phyloP scores from a whole-genome alignment of 2,113 vertebrate genomes.

The Nerophis ophidion region DNA sequence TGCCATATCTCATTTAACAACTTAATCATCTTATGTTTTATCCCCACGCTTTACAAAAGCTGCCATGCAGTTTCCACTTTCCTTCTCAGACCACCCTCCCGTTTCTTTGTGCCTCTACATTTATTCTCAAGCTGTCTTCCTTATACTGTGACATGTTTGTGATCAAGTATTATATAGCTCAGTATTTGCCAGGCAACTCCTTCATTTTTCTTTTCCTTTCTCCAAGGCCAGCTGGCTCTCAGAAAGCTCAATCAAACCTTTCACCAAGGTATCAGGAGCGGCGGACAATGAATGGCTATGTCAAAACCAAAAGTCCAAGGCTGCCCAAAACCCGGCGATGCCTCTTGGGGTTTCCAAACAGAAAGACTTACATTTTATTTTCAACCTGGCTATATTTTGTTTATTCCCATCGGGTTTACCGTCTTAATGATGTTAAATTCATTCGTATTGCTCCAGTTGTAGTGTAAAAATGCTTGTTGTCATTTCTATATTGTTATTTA shows the following conservation, averaged over 20 bases:
- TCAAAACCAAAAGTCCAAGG: conserved; percentile 43
- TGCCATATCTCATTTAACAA: conserved; percentile 72
- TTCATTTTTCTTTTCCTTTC: conserved; percentile 1
- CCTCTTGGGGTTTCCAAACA: conserved; percentile 8
- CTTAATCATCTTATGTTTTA: conserved; percentile 70
- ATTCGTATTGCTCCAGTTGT: too few species aligned
- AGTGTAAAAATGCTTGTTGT: too few species aligned
- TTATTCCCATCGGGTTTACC: neutral
- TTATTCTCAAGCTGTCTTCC: conserved; percentile 17
- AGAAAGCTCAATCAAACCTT: conserved; percentile 52
- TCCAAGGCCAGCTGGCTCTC: conserved; percentile 34
- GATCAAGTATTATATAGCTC: conserved; percentile 14
- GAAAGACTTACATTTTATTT: neutral
- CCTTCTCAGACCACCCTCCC: conserved; percentile 1
- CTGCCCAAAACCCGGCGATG: conserved; percentile 7
- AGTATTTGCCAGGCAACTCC: conserved; percentile 29
- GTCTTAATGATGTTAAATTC: too few species aligned
- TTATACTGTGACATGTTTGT: conserved; percentile 11
- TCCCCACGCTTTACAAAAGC: conserved; percentile 57
- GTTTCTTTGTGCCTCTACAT: conserved; percentile 17
- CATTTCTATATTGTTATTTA: too few species aligned
- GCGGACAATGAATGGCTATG: conserved; percentile 18
- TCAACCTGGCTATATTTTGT: neutral
- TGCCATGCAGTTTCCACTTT: conserved; percentile 40
- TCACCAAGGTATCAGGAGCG: conserved; percentile 43